phyloP scores from a whole-genome alignment of 2,888 invertebrate species.

The Heliconius cydno region DNA sequence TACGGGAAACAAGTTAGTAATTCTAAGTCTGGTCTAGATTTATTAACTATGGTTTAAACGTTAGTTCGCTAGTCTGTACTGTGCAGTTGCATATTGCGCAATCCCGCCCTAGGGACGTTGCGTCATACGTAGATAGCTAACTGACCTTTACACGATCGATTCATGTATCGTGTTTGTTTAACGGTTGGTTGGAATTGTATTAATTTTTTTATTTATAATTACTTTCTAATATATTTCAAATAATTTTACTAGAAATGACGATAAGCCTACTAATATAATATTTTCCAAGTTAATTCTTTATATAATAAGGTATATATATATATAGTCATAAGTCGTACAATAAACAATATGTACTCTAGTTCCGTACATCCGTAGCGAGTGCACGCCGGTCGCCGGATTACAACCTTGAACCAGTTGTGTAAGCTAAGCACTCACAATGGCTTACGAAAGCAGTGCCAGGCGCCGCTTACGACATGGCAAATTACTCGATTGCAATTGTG shows the following conservation, averaged over 20 bases:
- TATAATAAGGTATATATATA: background rate
- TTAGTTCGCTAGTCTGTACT: slow-evolving; percentile 36
- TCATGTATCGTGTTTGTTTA: slow-evolving; percentile 51
- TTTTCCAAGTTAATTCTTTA: background rate
- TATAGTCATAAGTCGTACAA: background rate
- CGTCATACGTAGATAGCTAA: slow-evolving; percentile 70
- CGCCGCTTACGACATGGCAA: slow-evolving; percentile 70
- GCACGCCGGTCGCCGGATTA: slow-evolving; percentile 72
- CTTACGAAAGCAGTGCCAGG: slow-evolving; percentile 75
- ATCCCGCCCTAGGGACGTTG: slow-evolving; percentile 67
- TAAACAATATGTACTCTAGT: slow-evolving; percentile 54
- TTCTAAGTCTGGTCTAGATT: slow-evolving; percentile 27
- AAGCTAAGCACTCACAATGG: slow-evolving; percentile 79
- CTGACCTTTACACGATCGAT: slow-evolving; percentile 80
- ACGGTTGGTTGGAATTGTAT: slow-evolving; percentile 39
- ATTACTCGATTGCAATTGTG: slow-evolving; percentile 55
- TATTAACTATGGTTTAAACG: slow-evolving; percentile 29
- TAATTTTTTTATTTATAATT: slow-evolving; percentile 18
- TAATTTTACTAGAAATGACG: background rate
- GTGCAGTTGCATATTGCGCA: slow-evolving; percentile 71
- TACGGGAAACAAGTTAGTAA: slow-evolving; percentile 37
- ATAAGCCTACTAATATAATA: background rate
- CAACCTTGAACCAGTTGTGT: slow-evolving; percentile 83
- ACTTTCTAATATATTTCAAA: background rate
- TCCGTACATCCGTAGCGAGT: slow-evolving; percentile 80